Evolutionary conservation across 2,888 invertebrate species (phyloP).

Genomic region (Caenorhabditis plicata): DNA sequence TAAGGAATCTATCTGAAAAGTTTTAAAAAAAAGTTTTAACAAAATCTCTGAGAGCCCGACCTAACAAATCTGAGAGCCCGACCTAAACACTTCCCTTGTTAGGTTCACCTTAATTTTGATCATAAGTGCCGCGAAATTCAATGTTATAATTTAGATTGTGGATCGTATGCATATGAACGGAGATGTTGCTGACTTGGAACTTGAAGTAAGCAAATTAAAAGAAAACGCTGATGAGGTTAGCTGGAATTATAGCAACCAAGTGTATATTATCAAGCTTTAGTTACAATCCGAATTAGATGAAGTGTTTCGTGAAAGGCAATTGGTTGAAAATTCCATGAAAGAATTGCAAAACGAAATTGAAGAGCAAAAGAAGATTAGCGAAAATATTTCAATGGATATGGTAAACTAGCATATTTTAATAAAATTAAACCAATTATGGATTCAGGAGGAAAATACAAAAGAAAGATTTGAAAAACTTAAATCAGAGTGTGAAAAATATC

Average conservation of each 20-base stretch:
- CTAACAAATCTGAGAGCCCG: no score
- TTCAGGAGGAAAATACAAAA: no score
- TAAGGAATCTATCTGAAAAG: no score
- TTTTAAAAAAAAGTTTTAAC: no score
- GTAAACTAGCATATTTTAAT: no score
- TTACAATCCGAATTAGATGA: constrained; percentile 59
- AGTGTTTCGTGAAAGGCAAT: constrained; percentile 75
- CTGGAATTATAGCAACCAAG: neutral
- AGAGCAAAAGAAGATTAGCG: constrained; percentile 44
- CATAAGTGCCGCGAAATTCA: no score
- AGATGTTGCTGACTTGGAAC: constrained; percentile 73
- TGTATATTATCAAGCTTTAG: constrained; percentile 1
- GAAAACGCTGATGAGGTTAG: constrained; percentile 45
- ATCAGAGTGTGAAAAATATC: constrained; percentile 71
- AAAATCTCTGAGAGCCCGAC: no score
- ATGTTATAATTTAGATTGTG: constrained; percentile 69
- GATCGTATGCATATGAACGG: constrained; percentile 79
- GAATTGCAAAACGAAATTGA: constrained; percentile 47
- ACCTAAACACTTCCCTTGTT: no score
- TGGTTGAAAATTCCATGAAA: constrained; percentile 48
- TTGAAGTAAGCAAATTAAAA: constrained; percentile 71
- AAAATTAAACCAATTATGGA: no score
- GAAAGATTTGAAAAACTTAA: constrained; percentile 68
- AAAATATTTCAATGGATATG: constrained; percentile 47
- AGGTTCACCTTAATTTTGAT: no score